Evolutionary conservation across 2,113 vertebrate species (phyloP).

Genomic region (Daubentonia madagascariensis): DNA sequence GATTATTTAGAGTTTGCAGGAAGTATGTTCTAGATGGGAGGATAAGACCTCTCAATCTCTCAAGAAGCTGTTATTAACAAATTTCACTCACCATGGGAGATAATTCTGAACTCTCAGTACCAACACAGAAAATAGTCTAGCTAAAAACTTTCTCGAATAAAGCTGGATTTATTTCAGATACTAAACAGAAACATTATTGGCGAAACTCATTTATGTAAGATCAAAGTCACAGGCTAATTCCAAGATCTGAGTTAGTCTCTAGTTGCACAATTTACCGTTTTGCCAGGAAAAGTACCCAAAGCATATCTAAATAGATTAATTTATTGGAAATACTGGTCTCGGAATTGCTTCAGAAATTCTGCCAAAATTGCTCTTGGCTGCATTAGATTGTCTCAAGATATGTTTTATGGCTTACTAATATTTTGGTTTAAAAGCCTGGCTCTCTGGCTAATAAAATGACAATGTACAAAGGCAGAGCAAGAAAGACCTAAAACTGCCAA

Average conservation of each 20-base stretch:
- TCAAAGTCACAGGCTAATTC: constrained; percentile 70
- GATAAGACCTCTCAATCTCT: neutral
- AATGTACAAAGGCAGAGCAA: neutral
- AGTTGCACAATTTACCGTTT: constrained; percentile 47
- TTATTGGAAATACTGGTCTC: constrained; percentile 48
- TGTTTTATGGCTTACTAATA: neutral
- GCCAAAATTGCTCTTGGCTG: neutral
- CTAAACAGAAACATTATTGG: neutral
- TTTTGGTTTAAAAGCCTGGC: neutral
- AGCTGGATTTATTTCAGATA: neutral
- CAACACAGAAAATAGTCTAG: neutral
- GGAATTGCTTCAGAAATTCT: neutral
- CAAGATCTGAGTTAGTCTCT: constrained; percentile 67
- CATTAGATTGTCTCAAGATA: neutral
- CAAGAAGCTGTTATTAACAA: neutral
- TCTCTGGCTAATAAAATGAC: neutral
- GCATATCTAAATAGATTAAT: constrained; percentile 56
- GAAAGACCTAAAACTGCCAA: neutral
- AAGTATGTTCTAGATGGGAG: neutral
- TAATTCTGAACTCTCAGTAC: neutral
- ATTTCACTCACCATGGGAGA: neutral
- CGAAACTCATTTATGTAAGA: neutral
- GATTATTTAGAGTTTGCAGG: neutral
- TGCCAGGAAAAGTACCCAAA: constrained; percentile 72
- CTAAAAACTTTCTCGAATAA: constrained; percentile 26